A percentile compares a stretch with the other conserved stretches of the same genome.
These are phyloP conservation scores for Sphinx pinastri DNA, from an alignment of 2,888 invertebrate species.

Conservation along the genomic window DNA sequence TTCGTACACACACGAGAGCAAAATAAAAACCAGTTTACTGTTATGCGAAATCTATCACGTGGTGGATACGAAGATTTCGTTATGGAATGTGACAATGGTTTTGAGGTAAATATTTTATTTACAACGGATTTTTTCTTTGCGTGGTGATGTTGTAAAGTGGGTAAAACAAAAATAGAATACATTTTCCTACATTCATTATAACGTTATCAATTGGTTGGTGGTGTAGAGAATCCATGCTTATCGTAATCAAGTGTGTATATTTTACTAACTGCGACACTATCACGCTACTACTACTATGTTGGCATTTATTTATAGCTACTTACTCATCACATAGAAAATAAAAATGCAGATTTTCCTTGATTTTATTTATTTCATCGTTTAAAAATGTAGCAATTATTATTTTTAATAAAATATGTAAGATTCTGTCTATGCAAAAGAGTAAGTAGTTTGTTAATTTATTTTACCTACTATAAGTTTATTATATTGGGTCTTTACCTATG, in stretches of 20 bases:
- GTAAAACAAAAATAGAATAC: background rate
- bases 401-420: too few relatives aligned
- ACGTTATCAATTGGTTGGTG: background rate
- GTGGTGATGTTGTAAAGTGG: background rate
- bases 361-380: too few relatives aligned
- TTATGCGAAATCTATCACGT: slow-evolving; percentile 62
- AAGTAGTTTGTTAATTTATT: too few relatives aligned
- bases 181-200: background rate
- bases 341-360: too few relatives aligned
- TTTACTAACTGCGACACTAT: background rate
- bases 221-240: background rate
- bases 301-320: background rate
- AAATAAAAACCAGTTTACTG: slow-evolving; percentile 38
- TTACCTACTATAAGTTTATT: too few relatives aligned
- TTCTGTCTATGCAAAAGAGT: too few relatives aligned
- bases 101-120: slow-evolving; percentile 63
- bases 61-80: slow-evolving; percentile 70
- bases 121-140: slow-evolving; percentile 6
- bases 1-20: slow-evolving; percentile 45
- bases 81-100: slow-evolving; percentile 75
- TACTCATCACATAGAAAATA: background rate
- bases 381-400: too few relatives aligned
- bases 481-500: too few relatives aligned
- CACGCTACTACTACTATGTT: background rate
- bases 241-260: background rate